Conservation (phyloP, 2,113 vertebrate genomes). For the Nerophis lumbriciformis region DNA sequence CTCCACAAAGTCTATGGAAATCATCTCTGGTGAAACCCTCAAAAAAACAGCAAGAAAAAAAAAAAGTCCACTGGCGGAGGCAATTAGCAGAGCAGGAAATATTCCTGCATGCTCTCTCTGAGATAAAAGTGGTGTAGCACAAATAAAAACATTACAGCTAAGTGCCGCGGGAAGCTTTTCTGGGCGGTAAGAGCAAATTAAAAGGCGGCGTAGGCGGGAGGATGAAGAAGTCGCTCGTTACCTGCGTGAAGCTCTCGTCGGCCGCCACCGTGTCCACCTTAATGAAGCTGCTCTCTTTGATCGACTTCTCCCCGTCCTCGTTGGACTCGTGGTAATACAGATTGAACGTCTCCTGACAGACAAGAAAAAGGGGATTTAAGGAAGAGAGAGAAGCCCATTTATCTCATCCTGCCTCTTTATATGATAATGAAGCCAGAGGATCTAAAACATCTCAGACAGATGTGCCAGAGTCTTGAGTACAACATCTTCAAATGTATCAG, state of each 20-base stretch:
- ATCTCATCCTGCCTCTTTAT: slow-evolving; percentile 44
- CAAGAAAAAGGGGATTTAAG: slow-evolving; percentile 10
- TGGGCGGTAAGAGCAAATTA: slow-evolving; percentile 46
- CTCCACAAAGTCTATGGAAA: neutral
- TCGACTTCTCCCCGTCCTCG: slow-evolving; percentile 90
- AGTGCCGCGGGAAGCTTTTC: slow-evolving; percentile 26
- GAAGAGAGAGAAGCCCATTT: slow-evolving; percentile 24
- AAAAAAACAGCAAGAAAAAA: neutral
- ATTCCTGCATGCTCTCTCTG: slow-evolving; percentile 22
- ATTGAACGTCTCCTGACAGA: slow-evolving; percentile 88
- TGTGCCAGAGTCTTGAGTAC: too few relatives aligned
- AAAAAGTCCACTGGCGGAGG: neutral
- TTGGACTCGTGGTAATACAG: slow-evolving; percentile 97
- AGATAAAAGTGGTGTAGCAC: slow-evolving; percentile 46
- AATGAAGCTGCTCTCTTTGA: slow-evolving; percentile 91
- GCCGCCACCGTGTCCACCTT: slow-evolving; percentile 98
- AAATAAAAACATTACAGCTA: slow-evolving; percentile 39
- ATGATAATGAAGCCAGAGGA: slow-evolving; percentile 33
- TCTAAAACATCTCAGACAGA: too few relatives aligned
- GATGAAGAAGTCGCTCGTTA: slow-evolving; percentile 44
- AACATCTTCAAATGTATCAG: too few relatives aligned
- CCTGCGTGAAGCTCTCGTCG: slow-evolving; percentile 97
- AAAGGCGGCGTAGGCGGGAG: slow-evolving; percentile 31
- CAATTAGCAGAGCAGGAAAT: slow-evolving; percentile 18
- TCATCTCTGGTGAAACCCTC: neutral